Conservation (phyloP, 2,113 vertebrate genomes). For the Oenanthe melanoleuca region DNA sequence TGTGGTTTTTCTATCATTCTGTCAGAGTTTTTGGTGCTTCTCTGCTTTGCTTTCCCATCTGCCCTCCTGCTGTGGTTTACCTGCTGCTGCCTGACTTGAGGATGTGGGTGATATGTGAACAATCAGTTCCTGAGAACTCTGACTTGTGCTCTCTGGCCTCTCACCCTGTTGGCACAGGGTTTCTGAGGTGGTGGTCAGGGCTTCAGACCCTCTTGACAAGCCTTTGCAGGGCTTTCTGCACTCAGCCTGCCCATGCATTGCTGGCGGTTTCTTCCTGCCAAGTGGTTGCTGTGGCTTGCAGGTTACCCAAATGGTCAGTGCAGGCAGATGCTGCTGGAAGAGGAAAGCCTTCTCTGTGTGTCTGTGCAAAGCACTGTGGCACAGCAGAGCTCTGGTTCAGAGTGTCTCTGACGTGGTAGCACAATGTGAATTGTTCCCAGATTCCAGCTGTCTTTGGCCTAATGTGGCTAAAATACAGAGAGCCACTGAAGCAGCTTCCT, state of each 20-base stretch:
- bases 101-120: background rate
- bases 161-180: background rate
- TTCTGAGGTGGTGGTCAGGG: background rate
- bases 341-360: background rate
- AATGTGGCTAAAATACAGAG: background rate
- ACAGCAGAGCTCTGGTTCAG: background rate
- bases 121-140: background rate
- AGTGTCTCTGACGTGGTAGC: background rate
- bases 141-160: background rate
- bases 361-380: background rate
- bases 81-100: background rate
- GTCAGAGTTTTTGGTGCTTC: background rate
- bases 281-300: background rate
- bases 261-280: background rate
- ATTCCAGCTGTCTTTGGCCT: background rate
- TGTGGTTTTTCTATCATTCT: constrained; percentile 29
- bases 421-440: background rate
- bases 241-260: background rate
- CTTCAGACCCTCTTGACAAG: background rate
- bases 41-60: background rate
- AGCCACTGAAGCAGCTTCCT: background rate
- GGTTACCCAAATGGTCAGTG: background rate
- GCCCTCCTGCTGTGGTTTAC: background rate
- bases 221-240: background rate
- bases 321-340: background rate